phyloP scores from a whole-genome alignment of 2,113 vertebrate species.

The Phrynosoma platyrhinos region DNA sequence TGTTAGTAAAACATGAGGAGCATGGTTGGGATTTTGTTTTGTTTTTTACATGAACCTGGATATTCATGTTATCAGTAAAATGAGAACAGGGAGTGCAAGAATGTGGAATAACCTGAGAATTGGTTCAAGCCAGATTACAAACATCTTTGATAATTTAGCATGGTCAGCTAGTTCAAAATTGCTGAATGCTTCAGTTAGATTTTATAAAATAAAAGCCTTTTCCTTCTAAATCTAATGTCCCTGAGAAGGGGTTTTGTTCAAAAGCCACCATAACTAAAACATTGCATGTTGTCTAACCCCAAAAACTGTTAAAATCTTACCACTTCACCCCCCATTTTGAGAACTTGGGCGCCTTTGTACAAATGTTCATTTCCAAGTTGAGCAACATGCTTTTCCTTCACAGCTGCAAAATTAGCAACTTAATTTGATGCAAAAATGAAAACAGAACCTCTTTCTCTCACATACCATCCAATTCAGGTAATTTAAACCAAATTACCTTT shows the following conservation, averaged over 20 bases:
- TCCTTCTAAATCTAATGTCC: not conserved
- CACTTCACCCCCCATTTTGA: not conserved
- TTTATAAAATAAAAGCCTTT: not conserved
- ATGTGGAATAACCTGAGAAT: slow-evolving; percentile 2
- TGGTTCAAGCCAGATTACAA: not conserved
- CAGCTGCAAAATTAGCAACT: not conserved
- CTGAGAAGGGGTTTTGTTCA: not conserved
- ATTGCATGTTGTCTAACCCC: not conserved
- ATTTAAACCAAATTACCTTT: slow-evolving; percentile 1
- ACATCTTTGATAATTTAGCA: not conserved
- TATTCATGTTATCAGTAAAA: not conserved
- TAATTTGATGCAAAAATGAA: not conserved
- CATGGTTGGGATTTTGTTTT: not conserved
- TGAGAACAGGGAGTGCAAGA: not conserved
- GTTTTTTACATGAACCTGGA: not conserved
- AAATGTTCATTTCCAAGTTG: not conserved
- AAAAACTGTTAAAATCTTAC: not conserved
- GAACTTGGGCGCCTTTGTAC: not conserved
- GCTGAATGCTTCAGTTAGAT: not conserved
- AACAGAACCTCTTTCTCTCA: not conserved
- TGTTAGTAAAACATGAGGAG: not conserved
- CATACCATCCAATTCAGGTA: not conserved
- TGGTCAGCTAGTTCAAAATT: not conserved
- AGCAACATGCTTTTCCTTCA: not conserved
- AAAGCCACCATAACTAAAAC: not conserved